Percentiles rank a stretch among this genome's conserved stretches.
Evolutionary conservation across 2,888 invertebrate genomes (phyloP).

Genomic region (Stenodema calcarata): DNA sequence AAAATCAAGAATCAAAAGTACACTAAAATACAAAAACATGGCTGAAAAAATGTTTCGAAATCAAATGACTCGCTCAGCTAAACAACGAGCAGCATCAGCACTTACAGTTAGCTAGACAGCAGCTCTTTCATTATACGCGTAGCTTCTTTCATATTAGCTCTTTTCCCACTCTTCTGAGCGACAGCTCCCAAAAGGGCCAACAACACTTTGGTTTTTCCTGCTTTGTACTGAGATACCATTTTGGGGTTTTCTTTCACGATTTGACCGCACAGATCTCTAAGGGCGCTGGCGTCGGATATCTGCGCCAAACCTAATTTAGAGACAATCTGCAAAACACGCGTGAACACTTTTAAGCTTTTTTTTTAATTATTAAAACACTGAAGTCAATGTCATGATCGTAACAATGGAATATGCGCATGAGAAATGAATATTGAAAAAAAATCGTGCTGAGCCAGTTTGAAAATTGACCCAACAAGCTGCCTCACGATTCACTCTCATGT

Average conservation of each 20-base stretch:
- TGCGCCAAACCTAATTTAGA: conserved; percentile 70
- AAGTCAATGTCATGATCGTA: no score
- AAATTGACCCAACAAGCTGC: no score
- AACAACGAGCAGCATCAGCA: neutral
- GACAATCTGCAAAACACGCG: conserved; percentile 65
- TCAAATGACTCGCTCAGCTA: no score
- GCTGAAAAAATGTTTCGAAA: no score
- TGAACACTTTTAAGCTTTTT: conserved; percentile 51
- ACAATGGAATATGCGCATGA: no score
- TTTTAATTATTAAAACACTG: no score
- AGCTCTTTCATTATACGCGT: conserved; percentile 55
- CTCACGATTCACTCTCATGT: no score
- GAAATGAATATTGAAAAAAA: no score
- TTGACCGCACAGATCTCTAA: conserved; percentile 69
- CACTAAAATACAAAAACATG: no score
- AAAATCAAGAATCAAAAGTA: no score
- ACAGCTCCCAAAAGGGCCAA: conserved; percentile 71
- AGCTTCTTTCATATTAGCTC: conserved; percentile 66
- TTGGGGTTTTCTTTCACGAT: conserved; percentile 72
- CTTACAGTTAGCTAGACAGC: neutral
- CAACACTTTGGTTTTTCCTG: conserved; percentile 74
- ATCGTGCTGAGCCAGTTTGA: no score
- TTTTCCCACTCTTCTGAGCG: conserved; percentile 67
- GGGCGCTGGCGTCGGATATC: conserved; percentile 68
- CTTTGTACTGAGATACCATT: conserved; percentile 70